A percentile compares a stretch with the other conserved stretches of the same genome.
Conservation (phyloP, 2,888 invertebrate species). For the Drosophila colorata region DNA sequence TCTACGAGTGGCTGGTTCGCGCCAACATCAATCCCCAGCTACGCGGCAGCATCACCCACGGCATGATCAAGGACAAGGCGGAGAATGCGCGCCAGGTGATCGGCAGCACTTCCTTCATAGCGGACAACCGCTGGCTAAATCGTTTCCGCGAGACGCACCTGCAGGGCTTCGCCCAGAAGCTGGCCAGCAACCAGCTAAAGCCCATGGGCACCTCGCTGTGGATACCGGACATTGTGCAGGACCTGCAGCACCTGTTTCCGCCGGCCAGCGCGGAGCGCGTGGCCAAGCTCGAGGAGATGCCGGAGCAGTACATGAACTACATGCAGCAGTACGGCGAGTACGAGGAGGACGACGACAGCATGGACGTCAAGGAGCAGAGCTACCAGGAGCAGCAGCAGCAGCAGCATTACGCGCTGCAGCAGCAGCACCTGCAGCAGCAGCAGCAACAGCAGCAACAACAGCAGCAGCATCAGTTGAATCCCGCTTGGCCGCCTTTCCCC, state of each 20-base stretch:
- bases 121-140: constrained; percentile 84
- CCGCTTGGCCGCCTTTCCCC: constrained; percentile 61
- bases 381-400: constrained; percentile 78
- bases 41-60: constrained; percentile 82
- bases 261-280: constrained; percentile 81
- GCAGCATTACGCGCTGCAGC: constrained; percentile 69
- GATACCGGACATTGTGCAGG: constrained; percentile 83
- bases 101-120: constrained; percentile 77
- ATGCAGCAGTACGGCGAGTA: constrained; percentile 83
- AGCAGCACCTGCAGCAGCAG: constrained; percentile 60
- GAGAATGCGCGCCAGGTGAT: constrained; percentile 80
- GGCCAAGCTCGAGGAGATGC: constrained; percentile 81
- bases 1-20: constrained; percentile 83
- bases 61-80: constrained; percentile 83
- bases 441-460: constrained; percentile 55
- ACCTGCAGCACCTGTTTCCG: constrained; percentile 79
- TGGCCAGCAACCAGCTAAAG: constrained; percentile 80
- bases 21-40: constrained; percentile 83
- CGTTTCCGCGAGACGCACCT: constrained; percentile 82
- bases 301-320: constrained; percentile 81
- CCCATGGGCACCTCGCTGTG: constrained; percentile 81
- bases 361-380: constrained; percentile 65
- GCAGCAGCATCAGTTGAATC: constrained; percentile 55
- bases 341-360: constrained; percentile 82
- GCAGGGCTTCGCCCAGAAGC: constrained; percentile 81